Evolutionary conservation across 1,140 invertebrate species (phyloP), one percentile per base, ranked within the genome.

Genomic region (Hycleus cichorii): DNA sequence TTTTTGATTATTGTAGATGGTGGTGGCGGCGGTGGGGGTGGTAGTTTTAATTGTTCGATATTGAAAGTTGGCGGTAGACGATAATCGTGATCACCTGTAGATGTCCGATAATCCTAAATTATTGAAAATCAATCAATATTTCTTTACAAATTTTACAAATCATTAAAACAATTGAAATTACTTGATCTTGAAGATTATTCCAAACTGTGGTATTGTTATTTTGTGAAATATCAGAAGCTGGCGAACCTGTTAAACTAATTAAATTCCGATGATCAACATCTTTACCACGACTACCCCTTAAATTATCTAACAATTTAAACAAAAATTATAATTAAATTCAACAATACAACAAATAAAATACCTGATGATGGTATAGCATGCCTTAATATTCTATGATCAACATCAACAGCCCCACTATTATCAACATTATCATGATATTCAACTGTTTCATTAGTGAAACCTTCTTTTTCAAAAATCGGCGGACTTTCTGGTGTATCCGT

Each of bases 201-300:
- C 52, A 57, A 11, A 39, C 6, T 45, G 44, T 45, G 38, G 39
- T 43, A 11, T 11, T n/a, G 10, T n/a, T 42, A 42, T 42, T 11
- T 42, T 25, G 25, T 53, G 12, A 4, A 39, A 47, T 55, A 55
- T 59, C 55, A 32, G 59, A 56, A 58, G 59, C 76, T 4, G 84
- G 83, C 64, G 85, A 87, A 32, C 87, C 86, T 8, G 88, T 91
- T 3, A 91, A 71, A 62, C 87, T 86, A 64, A 91, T 91, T n/a
- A 91, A 70, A 75, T 91, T 91, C 60, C 88, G 78, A 68, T 91
- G 88, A 74, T 90, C 88, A 12, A 91, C 85, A 72, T 90, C 88
- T 65, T 72, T 70, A 26, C 58, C 56, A 42, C 64, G 57, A 54
- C 59, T 59, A 42, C 57, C 11, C 10, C 11, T 10, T 42, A 11